A percentile compares a stretch with the other conserved stretches of the same genome.
phyloP scores from a whole-genome alignment of 2,888 invertebrate genomes.

The Drosophila prolongata region DNA sequence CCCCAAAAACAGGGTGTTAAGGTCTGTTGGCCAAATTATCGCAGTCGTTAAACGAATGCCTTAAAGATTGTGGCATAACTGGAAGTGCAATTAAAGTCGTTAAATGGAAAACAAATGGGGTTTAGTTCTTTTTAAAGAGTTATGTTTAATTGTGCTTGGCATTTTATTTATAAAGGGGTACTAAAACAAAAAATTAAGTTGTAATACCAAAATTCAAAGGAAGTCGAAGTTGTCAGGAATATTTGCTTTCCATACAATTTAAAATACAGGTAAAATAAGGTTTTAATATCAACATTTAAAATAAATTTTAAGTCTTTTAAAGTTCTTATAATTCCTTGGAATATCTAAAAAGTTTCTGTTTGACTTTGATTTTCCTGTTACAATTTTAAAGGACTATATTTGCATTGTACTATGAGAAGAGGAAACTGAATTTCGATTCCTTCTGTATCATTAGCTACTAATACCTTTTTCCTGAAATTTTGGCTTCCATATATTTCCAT shows the following conservation, averaged over 20 bases:
- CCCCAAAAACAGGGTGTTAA: conserved; percentile 57
- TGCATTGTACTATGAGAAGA: no score
- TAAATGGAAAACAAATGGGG: conserved; percentile 2
- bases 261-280: no score
- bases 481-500: conserved; percentile 1
- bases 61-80: conserved; percentile 13
- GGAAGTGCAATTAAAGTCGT: conserved; percentile 6
- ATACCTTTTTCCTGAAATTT: conserved; percentile 1
- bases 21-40: conserved; percentile 19
- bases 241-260: no score
- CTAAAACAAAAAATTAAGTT: neutral
- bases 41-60: conserved; percentile 25
- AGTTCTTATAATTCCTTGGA: no score
- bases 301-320: no score
- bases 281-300: no score
- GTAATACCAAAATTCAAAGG: no score
- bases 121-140: neutral
- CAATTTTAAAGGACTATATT: no score
- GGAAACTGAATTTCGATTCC: neutral
- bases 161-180: neutral
- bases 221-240: no score
- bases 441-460: conserved; percentile 4
- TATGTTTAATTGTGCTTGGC: neutral
- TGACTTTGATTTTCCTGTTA: neutral
- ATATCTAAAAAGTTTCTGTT: neutral